Base-by-base conservation (phyloP, 2,888 invertebrate species). In the Elaeidobius kamerunicus region DNA sequence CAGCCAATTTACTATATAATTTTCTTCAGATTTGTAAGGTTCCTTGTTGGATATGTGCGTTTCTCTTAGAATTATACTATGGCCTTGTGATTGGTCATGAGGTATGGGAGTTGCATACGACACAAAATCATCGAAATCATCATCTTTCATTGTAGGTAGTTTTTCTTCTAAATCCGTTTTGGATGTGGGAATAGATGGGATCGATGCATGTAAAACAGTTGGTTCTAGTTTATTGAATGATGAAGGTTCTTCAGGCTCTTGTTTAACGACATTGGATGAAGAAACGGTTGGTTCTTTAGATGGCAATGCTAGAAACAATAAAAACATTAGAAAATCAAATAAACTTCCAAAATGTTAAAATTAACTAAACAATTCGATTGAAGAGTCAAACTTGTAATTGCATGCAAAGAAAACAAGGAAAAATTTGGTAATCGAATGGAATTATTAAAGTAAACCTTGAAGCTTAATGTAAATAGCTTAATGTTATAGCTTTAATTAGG, bases 101-200 rank as follows among this genome's bases (percentile, higher is more conserved):
- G 19, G 47, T 35, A 43, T 39, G 3, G 62, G 53, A n/a, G 50
- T 27, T 12, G 76, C 75, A 63, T 77, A 76, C 42, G 76, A 75
- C 44, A 74, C 71, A 60, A 78, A 78, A 52, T 78, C 76, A 59
- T 76, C 75, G 52, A 65, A 64, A 51, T 76, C 74, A 18, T 69
- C 67, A 1, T 40, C n/a, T 14, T 32, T 27, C 11, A 34, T 35
- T 7, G 15, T 27, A 14, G 46, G 39, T 5, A 42, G 30, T 32
- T 36, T 49, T n/a, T 41, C 14, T 11, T 49, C 18, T 11, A 14
- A 11, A 11, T 32, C 34, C 15, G 18, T 14, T 40, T 48, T 40
- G n/a, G 40, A 11, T 18, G 20, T 5, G 11, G 23, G 28, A 11
- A 44, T 30, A 36, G 15, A 35, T 11, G 40, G 23, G 4, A 12